Conservation (phyloP, 2,797 vertebrate species). For the Cetoscarus ocellatus region DNA sequence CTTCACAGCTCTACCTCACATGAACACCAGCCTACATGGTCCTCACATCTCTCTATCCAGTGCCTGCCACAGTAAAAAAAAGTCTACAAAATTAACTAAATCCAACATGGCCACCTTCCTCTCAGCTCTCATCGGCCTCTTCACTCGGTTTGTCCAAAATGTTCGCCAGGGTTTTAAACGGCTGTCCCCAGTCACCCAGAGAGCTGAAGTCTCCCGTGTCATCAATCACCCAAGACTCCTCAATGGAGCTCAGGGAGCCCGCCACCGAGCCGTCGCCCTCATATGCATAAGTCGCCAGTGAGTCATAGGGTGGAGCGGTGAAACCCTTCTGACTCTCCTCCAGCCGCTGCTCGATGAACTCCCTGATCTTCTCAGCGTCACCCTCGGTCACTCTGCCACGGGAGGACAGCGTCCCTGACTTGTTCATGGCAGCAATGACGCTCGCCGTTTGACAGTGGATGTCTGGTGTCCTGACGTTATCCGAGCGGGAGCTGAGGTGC, state of each 20-base stretch:
- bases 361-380: slow-evolving; percentile 84
- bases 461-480: slow-evolving; percentile 53
- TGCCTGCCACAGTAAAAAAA: slow-evolving; percentile 33
- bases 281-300: slow-evolving; percentile 90
- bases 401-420: background rate
- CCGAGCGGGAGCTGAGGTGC: slow-evolving; percentile 45
- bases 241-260: slow-evolving; percentile 92
- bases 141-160: slow-evolving; percentile 83
- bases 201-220: slow-evolving; percentile 90
- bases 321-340: slow-evolving; percentile 87
- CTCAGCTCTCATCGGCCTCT: slow-evolving; percentile 51
- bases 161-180: slow-evolving; percentile 89
- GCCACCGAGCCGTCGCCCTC: slow-evolving; percentile 90
- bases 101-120: slow-evolving; percentile 2
- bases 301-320: slow-evolving; percentile 88
- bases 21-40: background rate
- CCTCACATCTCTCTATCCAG: slow-evolving; percentile 21
- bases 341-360: slow-evolving; percentile 89
- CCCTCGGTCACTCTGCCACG: slow-evolving; percentile 63
- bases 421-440: slow-evolving; percentile 20
- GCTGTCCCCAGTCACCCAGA: slow-evolving; percentile 90
- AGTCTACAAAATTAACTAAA: slow-evolving; percentile 34
- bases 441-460: slow-evolving; percentile 62
- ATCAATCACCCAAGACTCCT: slow-evolving; percentile 85
- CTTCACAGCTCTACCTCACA: slow-evolving; percentile 20